Evolutionary conservation across 1,140 invertebrate species (phyloP).

Genomic region (Mizuhopecten yessoensis): DNA sequence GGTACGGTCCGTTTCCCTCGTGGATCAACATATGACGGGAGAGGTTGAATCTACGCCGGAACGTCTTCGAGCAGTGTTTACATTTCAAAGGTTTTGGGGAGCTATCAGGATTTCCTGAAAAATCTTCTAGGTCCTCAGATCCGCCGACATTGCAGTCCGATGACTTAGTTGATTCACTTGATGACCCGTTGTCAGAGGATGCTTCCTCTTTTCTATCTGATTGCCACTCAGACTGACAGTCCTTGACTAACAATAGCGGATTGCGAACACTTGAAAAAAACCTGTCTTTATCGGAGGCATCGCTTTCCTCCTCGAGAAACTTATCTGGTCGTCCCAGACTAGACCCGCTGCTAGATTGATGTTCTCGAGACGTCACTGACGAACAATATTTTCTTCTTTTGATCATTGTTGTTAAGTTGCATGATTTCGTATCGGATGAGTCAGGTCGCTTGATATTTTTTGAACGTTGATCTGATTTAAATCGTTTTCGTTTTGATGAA

Average conservation of each 20-base stretch:
- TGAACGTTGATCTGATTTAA: background rate
- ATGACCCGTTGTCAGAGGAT: background rate
- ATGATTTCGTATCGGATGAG: background rate
- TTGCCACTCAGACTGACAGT: background rate
- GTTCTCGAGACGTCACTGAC: background rate
- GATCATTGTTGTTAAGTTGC: background rate
- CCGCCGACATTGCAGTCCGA: background rate
- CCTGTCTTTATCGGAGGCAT: background rate
- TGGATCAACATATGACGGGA: background rate
- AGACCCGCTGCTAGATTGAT: background rate
- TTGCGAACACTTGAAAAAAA: background rate
- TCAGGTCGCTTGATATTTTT: background rate
- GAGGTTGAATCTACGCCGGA: background rate
- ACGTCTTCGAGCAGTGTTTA: background rate
- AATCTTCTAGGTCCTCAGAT: background rate
- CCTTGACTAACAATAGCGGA: background rate
- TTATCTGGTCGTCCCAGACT: background rate
- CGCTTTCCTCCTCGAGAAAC: background rate
- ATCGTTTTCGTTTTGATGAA: background rate
- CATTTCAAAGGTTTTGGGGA: background rate
- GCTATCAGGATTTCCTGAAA: background rate
- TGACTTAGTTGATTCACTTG: background rate
- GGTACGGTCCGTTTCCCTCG: background rate
- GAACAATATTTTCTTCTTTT: background rate
- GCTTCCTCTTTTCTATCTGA: background rate